Conservation (phyloP, 2,113 vertebrate genomes). For the Lamprotornis superbus region DNA sequence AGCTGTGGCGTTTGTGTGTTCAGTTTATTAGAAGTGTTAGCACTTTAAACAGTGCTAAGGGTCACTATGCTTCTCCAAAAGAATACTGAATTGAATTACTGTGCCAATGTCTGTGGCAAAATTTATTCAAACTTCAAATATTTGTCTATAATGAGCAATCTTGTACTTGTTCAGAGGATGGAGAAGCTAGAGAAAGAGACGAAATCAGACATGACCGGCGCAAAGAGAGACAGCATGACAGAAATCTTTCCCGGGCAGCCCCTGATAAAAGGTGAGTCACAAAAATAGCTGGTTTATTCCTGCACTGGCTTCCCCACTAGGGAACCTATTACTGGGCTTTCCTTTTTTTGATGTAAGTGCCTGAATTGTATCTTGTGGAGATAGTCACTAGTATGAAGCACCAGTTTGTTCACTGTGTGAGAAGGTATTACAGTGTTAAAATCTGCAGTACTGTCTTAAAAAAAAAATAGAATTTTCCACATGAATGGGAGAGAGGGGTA, state of each 20-base stretch:
- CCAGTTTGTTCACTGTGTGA: neutral
- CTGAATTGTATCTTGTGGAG: neutral
- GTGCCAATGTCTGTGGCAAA: neutral
- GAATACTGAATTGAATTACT: neutral
- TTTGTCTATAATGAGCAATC: neutral
- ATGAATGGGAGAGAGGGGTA: neutral
- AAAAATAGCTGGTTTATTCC: neutral
- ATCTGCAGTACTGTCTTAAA: neutral
- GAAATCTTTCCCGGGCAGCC: slow-evolving; percentile 92
- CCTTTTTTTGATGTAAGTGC: neutral
- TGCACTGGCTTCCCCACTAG: neutral
- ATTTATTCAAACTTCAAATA: neutral
- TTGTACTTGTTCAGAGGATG: slow-evolving; percentile 78
- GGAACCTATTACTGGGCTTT: neutral
- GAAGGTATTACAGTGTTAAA: neutral
- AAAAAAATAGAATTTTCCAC: neutral
- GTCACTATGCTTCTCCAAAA: neutral
- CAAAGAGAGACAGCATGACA: slow-evolving; percentile 93
- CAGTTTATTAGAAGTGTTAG: neutral
- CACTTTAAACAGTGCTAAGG: neutral
- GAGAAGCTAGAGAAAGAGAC: slow-evolving; percentile 90
- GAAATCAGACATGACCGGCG: slow-evolving; percentile 92
- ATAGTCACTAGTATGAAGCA: neutral
- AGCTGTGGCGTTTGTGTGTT: neutral
- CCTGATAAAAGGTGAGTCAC: slow-evolving; percentile 91